Evolutionary conservation across 2,888 invertebrate genomes (phyloP).

Genomic region (Watsonalla binaria): DNA sequence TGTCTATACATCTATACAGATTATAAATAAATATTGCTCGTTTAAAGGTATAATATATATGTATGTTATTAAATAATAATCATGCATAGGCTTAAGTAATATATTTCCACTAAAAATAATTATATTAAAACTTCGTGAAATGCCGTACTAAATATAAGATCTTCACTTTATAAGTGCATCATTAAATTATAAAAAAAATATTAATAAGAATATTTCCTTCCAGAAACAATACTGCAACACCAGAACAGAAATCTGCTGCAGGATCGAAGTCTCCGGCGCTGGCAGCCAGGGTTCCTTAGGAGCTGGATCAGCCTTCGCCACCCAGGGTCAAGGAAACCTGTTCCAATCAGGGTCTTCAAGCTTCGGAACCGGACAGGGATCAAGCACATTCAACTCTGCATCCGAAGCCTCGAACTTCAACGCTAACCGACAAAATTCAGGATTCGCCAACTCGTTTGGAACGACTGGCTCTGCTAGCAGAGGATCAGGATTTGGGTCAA

Average conservation of each 20-base stretch:
- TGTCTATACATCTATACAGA: too few relatives aligned
- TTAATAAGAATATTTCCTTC: too few relatives aligned
- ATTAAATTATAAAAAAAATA: too few relatives aligned
- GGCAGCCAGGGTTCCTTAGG: slow-evolving; percentile 46
- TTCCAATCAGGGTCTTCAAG: slow-evolving; percentile 9
- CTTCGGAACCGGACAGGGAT: slow-evolving; percentile 14
- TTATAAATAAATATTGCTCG: too few relatives aligned
- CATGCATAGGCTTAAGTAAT: too few relatives aligned
- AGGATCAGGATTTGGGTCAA: slow-evolving; percentile 26
- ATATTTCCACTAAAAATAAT: too few relatives aligned
- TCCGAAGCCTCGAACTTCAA: slow-evolving; percentile 22
- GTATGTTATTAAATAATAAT: too few relatives aligned
- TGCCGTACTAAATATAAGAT: too few relatives aligned
- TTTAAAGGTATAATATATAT: too few relatives aligned
- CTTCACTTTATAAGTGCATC: too few relatives aligned
- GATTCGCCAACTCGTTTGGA: slow-evolving; percentile 19
- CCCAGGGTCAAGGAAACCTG: slow-evolving; percentile 17
- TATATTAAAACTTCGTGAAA: too few relatives aligned
- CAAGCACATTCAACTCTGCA: slow-evolving; percentile 11
- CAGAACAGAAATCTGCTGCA: slow-evolving; percentile 69
- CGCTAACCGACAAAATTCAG: slow-evolving; percentile 16
- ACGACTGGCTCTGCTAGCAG: slow-evolving; percentile 17
- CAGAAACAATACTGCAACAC: slow-evolving; percentile 73
- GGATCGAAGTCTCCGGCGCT: slow-evolving; percentile 52
- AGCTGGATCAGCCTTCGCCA: slow-evolving; percentile 45